phyloP scores from a whole-genome alignment of 2,888 invertebrate genomes.

The Pinctada fucata region DNA sequence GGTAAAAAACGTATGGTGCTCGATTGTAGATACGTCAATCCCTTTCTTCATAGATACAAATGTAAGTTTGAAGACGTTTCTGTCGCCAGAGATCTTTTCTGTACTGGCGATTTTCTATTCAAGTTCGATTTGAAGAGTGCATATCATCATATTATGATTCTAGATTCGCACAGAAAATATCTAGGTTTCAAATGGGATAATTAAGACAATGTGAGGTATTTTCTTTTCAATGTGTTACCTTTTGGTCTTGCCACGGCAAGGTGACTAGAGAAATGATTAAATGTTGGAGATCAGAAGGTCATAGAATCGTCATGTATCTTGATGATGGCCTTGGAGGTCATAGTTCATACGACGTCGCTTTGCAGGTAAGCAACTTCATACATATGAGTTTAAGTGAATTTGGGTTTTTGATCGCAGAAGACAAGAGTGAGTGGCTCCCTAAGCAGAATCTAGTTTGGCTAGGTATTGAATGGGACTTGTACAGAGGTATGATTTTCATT shows the following conservation, averaged over 20 bases:
- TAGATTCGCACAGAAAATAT: conserved; percentile 16
- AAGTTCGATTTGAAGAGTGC: not conserved
- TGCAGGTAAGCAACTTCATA: too few relatives aligned
- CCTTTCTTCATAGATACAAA: not conserved
- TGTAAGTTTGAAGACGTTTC: not conserved
- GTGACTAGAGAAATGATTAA: conserved; percentile 29
- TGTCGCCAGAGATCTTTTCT: not conserved
- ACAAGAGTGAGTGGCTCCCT: too few relatives aligned
- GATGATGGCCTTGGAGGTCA: conserved; percentile 47
- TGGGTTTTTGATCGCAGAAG: too few relatives aligned
- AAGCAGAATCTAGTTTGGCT: too few relatives aligned
- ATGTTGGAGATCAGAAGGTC: conserved; percentile 44
- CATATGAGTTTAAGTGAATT: too few relatives aligned
- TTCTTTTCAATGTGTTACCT: conserved; percentile 37
- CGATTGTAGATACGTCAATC: not conserved
- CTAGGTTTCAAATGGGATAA: conserved; percentile 22
- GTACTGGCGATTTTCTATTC: not conserved
- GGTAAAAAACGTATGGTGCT: not conserved
- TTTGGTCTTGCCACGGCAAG: conserved; percentile 37
- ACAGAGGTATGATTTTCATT: too few relatives aligned
- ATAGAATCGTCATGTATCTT: conserved; percentile 39
- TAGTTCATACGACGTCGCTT: too few relatives aligned
- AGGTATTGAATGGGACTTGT: too few relatives aligned
- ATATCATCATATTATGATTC: conserved; percentile 25
- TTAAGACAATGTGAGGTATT: conserved; percentile 4